Base-by-base conservation (phyloP, 2,888 invertebrate species). In the Drosophila subquinaria region DNA sequence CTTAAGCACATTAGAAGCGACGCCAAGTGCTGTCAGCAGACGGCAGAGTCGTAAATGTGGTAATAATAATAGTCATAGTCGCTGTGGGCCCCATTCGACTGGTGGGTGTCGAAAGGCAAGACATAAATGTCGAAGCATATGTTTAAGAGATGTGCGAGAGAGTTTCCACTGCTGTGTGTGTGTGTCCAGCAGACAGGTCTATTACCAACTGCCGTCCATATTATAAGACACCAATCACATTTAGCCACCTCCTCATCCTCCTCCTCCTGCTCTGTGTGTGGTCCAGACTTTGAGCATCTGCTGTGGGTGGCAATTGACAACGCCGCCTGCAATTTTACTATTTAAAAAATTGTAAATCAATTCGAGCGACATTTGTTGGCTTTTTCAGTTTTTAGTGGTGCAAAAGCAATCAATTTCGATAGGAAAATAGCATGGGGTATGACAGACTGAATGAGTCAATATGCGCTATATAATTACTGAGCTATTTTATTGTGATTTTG, bases 91-190 rank as follows among this genome's bases (percentile, higher is more conserved):
- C 69, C 76, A 59, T 57, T 42, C 51, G 27, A 55, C 65, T 23
- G 67, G 62, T 61, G 79, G 73, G 81, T 87, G 88, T 79, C 64
- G 83, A 86, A 79, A 81, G 78, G 51, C 86, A 86, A 79, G 66
- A 83, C 88, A 86, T 84, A 77, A 84, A 84, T 83, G 88, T 88
- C 87, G 75, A 69, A 81, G 72, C 88, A 88, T 84, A 88, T 88
- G 84, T 65, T 72, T 62, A 55, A 27, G 45, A 55, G 35, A 55
- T 62, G 55, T 36, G 30, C 38, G 6, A 33, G 33, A 9, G 33
- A 59, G 53, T 30, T 64, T 50, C 1, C 71, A 6, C 50, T 36
- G 17, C 17, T 17, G 17, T 17, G 17, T 17, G 17, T 17, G 6
- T 27, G 27, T 27, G 64, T 38, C 51, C 43, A 45, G 72, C 33